A percentile compares a stretch with the other conserved stretches of the same genome.
Conservation (phyloP, 2,797 vertebrate genomes). For the Astyanax mexicanus region DNA sequence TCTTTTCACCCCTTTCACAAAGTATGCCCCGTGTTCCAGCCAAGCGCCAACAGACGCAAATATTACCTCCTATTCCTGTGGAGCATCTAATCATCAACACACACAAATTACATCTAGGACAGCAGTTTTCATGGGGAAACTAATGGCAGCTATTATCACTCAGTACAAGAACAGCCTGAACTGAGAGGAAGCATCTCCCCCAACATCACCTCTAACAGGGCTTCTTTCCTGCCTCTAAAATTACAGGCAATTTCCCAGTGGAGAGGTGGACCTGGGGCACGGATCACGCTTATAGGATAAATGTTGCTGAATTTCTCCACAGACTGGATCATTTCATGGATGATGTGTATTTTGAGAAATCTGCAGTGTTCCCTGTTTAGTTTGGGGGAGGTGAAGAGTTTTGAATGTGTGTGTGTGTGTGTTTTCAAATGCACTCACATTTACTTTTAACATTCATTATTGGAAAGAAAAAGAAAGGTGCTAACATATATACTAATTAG, state of each 20-base stretch:
- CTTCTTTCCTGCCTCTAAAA: neutral
- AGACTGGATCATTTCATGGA: neutral
- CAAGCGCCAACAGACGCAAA: neutral
- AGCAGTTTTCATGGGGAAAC: neutral
- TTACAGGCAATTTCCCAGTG: neutral
- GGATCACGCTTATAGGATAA: neutral
- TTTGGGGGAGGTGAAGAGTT: neutral
- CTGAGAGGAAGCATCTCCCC: neutral
- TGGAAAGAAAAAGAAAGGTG: no score
- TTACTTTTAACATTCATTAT: no score
- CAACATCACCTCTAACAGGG: neutral
- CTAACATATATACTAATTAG: no score
- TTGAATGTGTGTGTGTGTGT: slow-evolving; percentile 7
- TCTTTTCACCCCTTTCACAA: no score
- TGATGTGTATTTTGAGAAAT: neutral
- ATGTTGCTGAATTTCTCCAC: neutral
- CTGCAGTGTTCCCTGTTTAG: neutral
- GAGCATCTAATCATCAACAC: neutral
- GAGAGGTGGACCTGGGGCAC: neutral
- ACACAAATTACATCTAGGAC: neutral
- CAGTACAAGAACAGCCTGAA: neutral
- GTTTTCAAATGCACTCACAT: neutral
- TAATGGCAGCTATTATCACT: neutral
- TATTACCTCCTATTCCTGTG: neutral
- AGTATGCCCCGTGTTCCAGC: no score